Evolutionary conservation across 2,888 invertebrate genomes (phyloP).

Genomic region (Xestobium rufovillosum): DNA sequence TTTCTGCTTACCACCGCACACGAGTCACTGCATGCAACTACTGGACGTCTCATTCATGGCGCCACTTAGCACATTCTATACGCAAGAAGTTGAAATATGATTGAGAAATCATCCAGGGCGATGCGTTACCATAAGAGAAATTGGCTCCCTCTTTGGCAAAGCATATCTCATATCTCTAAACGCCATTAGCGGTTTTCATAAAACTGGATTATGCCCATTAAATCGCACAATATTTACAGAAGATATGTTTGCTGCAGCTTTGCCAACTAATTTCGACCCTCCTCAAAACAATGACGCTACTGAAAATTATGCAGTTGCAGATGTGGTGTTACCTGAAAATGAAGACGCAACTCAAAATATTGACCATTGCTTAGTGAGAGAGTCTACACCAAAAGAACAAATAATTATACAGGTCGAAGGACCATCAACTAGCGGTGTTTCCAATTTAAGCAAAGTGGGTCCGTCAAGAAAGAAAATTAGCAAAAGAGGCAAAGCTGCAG

Average conservation of each 20-base stretch:
- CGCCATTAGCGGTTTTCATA: conserved; percentile 9
- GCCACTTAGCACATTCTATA: conserved; percentile 27
- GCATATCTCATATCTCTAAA: conserved; percentile 16
- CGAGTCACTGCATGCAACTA: conserved; percentile 12
- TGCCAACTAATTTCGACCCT: background rate
- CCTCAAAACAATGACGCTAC: no score
- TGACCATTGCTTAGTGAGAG: background rate
- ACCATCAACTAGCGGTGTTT: conserved; percentile 4
- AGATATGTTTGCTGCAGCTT: conserved; percentile 7
- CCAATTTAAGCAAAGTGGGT: conserved; percentile 2
- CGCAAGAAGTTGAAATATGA: conserved; percentile 26
- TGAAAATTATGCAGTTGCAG: background rate
- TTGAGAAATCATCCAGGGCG: conserved; percentile 21
- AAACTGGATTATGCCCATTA: conserved; percentile 10
- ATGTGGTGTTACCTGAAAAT: background rate
- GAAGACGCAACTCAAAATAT: background rate
- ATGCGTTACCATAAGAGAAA: conserved; percentile 22
- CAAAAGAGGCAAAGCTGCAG: no score
- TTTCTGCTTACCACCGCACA: background rate
- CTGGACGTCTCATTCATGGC: conserved; percentile 27
- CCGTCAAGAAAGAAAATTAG: no score
- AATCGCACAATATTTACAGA: conserved; percentile 11
- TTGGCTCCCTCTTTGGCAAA: conserved; percentile 25
- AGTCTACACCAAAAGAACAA: conserved; percentile 4
- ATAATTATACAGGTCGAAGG: conserved; percentile 4